Conservation (phyloP, 2,888 invertebrate species). For the Tenthredo scrophulariae region DNA sequence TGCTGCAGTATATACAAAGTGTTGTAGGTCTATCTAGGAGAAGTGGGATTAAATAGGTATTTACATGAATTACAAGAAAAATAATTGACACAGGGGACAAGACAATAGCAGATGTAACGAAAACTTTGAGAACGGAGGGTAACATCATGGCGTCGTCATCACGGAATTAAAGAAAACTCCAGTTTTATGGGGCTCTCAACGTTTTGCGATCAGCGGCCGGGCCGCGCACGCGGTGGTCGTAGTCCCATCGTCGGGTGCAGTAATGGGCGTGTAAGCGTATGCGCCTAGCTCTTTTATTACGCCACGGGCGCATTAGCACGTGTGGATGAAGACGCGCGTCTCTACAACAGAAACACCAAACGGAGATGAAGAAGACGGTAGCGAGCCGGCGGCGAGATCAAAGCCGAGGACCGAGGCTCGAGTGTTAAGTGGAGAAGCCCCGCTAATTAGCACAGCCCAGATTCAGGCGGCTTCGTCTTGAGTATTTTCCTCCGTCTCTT, state of each 20-base stretch:
- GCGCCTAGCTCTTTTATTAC: constrained; percentile 50
- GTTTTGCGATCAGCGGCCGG: constrained; percentile 39
- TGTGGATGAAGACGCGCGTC: constrained; percentile 45
- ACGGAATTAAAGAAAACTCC: constrained; percentile 49
- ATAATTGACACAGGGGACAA: constrained; percentile 1
- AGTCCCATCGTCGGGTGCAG: background rate
- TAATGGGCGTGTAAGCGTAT: constrained; percentile 52
- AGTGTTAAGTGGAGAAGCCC: constrained; percentile 53
- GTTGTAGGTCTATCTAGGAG: background rate
- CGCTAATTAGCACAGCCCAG: constrained; percentile 54
- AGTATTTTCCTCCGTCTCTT: constrained; percentile 34
- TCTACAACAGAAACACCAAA: constrained; percentile 1
- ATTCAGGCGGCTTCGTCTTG: constrained; percentile 49
- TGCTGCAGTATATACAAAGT: background rate
- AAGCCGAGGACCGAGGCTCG: constrained; percentile 31
- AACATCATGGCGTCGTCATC: constrained; percentile 38
- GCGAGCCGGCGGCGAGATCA: constrained; percentile 48
- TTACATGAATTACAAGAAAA: background rate
- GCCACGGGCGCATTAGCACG: constrained; percentile 52
- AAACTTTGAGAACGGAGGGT: background rate
- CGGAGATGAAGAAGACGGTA: constrained; percentile 27
- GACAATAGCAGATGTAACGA: background rate
- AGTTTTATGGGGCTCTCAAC: constrained; percentile 44
- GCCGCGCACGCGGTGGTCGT: constrained; percentile 13
- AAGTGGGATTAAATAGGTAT: background rate